Base-by-base conservation (phyloP, 30 jellyfish, hydroid and myxozoan genomes). In the Phacellophora camtschatica region DNA sequence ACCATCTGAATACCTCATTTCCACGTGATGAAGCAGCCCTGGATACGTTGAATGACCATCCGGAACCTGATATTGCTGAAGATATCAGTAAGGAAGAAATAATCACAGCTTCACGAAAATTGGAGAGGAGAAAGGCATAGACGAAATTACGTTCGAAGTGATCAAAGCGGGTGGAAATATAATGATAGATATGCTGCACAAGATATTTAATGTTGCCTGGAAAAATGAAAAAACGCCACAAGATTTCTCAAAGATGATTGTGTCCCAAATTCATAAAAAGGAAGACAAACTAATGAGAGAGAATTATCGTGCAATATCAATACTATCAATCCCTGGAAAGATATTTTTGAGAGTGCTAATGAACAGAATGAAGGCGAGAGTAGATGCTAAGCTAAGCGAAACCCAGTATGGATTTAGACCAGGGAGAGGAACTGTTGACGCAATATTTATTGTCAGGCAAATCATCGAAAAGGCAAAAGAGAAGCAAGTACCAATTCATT, bases 361-460 rank as follows among this genome's bases (percentile, higher is more conserved):
- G 15, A 58, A 61, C 85, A 57, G 88, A 41, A 77, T 62, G 30
- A 58, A 77, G 23, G 39, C 31, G 49, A 35, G 29, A 58, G 42
- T 34, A 49, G 61, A 59, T 12, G 37, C 20, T 10, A 43, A 18
- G 11, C 15, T 20, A 37, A 42, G 69, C 7, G 86, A 56, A 58
- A 56, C 32, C 12, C 84, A 59, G 69, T 77, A 9, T 62, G 85
- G 84, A 11, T 56, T 77, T 61, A 30, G 71, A 77, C 83, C 89
- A 31, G 84, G 84, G 20, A 77, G 68, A 61, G 69, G 84, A 18
- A 74, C 87, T 22, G 82, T 74, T 13, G 82, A 74, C 54, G 87
- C 82, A n/a, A 74, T 74, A 27, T 31, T 77, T 37, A 77, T 77
- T 36, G 74, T 77, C 28, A 27, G 85, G 84, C 89, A 59, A 41